Conservation (phyloP, 2,113 vertebrate genomes). For the Electrona antarctica region DNA sequence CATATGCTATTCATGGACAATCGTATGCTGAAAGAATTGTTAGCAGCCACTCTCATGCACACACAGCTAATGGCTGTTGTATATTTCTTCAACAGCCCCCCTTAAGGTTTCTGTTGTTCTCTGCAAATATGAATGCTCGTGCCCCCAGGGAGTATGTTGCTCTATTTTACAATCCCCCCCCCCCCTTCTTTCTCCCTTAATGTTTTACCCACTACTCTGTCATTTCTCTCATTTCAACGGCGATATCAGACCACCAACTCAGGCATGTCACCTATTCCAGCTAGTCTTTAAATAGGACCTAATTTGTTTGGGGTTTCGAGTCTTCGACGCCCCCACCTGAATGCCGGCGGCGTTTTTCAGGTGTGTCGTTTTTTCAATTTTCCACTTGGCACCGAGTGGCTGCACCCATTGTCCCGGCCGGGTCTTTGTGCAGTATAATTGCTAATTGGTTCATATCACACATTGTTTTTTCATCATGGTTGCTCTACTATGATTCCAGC, state of each 20-base stretch:
- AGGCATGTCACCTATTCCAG: conserved; percentile 2
- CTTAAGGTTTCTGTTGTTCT: conserved; percentile 57
- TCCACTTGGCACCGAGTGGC: neutral
- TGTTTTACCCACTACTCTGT: neutral
- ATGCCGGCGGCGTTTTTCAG: conserved; percentile 20
- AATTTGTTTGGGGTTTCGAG: conserved; percentile 44
- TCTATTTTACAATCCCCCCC: conserved; percentile 55
- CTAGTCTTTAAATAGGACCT: conserved; percentile 50
- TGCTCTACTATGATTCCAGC: conserved; percentile 1
- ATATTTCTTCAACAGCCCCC: conserved; percentile 59
- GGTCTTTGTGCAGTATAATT: conserved; percentile 21
- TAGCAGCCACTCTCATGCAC: conserved; percentile 27
- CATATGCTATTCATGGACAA: conserved; percentile 22
- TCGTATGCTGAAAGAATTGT: conserved; percentile 19
- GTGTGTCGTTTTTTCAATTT: conserved; percentile 40
- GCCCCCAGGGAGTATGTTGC: conserved; percentile 60
- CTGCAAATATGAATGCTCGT: conserved; percentile 53
- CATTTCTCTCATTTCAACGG: conserved; percentile 22
- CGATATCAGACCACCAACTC: conserved; percentile 18
- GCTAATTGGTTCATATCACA: conserved; percentile 46
- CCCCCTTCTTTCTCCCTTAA: conserved; percentile 38
- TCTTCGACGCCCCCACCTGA: conserved; percentile 34
- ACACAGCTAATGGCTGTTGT: conserved; percentile 57
- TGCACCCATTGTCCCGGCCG: conserved; percentile 34
- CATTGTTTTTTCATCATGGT: conserved; percentile 5